Evolutionary conservation across 2,888 invertebrate genomes (phyloP).

Genomic region (Melitaea athalia): DNA sequence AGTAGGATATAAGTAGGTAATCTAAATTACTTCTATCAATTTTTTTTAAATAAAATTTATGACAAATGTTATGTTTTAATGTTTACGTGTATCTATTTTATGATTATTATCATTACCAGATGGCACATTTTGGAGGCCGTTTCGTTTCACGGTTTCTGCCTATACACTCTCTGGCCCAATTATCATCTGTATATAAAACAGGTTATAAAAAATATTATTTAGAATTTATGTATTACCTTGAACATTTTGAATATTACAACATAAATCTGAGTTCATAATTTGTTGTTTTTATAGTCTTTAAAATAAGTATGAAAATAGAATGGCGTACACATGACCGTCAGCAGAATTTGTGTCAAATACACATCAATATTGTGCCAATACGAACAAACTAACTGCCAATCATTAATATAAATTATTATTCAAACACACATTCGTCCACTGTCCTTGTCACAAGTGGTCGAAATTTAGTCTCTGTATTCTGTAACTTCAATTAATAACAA

Average conservation of each 20-base stretch:
- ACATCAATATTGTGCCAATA: slow-evolving; percentile 22
- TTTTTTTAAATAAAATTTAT: slow-evolving; percentile 6
- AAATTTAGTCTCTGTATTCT: not conserved
- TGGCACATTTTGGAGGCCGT: slow-evolving; percentile 19
- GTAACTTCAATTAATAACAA: not conserved
- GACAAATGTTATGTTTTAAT: not conserved
- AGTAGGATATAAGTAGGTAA: not conserved
- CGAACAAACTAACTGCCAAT: slow-evolving; percentile 32
- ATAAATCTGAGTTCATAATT: not conserved
- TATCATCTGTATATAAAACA: slow-evolving; percentile 21
- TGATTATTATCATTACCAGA: slow-evolving; percentile 21
- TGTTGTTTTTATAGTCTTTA: not conserved
- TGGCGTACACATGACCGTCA: not conserved
- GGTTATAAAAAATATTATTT: slow-evolving; percentile 25
- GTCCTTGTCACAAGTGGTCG: not conserved
- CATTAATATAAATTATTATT: slow-evolving; percentile 28
- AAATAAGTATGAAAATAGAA: not conserved
- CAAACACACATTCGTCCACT: not conserved
- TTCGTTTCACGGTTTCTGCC: slow-evolving; percentile 25
- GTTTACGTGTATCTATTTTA: slow-evolving; percentile 21
- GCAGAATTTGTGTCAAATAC: slow-evolving; percentile 10
- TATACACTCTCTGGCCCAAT: slow-evolving; percentile 28
- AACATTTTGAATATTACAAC: not conserved
- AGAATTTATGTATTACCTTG: slow-evolving; percentile 25
- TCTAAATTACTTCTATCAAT: not conserved